A percentile compares a stretch with the other conserved stretches of the same genome.
These are phyloP conservation scores for Drosophila hamatofila DNA, from an alignment of 2,888 invertebrate species.

Conservation along the genomic window DNA sequence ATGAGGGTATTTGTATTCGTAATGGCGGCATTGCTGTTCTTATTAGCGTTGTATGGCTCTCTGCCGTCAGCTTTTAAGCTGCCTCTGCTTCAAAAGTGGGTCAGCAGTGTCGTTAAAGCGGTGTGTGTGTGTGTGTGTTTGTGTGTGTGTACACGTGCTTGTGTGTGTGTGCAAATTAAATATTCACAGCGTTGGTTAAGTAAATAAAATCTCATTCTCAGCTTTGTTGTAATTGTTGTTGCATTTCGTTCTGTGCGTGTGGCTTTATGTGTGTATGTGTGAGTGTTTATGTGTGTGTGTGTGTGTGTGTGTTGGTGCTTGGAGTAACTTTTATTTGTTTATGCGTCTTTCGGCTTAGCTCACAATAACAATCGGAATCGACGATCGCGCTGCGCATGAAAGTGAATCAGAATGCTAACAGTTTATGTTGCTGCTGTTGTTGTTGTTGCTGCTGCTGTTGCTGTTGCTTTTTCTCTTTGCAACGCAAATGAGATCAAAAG, in stretches of 20 bases:
- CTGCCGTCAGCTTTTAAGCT: slow-evolving; percentile 68
- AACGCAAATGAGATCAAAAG: slow-evolving; percentile 79
- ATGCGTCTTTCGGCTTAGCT: slow-evolving; percentile 49
- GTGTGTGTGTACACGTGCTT: slow-evolving; percentile 10
- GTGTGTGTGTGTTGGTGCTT: slow-evolving; percentile 21
- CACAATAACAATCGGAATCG: slow-evolving; percentile 53
- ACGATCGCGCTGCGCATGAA: slow-evolving; percentile 72
- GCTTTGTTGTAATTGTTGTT: slow-evolving; percentile 60
- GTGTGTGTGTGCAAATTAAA: slow-evolving; percentile 75
- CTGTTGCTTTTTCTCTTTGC: slow-evolving; percentile 50
- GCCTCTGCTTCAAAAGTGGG: slow-evolving; percentile 66
- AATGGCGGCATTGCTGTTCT: slow-evolving; percentile 73
- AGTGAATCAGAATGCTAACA: slow-evolving; percentile 77
- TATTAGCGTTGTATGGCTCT: slow-evolving; percentile 67
- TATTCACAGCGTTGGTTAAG: slow-evolving; percentile 78
- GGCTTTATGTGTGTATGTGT: slow-evolving; percentile 2
- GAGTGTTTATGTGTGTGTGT: not conserved
- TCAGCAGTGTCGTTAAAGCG: slow-evolving; percentile 75
- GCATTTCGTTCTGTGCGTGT: slow-evolving; percentile 54
- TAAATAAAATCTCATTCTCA: slow-evolving; percentile 75
- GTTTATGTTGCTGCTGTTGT: slow-evolving; percentile 28
- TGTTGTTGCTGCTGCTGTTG: slow-evolving; percentile 28
- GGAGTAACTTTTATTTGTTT: slow-evolving; percentile 47
- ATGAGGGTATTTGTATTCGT: slow-evolving; percentile 62
- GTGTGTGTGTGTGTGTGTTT: slow-evolving; percentile 25